Conservation (phyloP, 2,888 invertebrate species). For the Diogma glabrata region DNA sequence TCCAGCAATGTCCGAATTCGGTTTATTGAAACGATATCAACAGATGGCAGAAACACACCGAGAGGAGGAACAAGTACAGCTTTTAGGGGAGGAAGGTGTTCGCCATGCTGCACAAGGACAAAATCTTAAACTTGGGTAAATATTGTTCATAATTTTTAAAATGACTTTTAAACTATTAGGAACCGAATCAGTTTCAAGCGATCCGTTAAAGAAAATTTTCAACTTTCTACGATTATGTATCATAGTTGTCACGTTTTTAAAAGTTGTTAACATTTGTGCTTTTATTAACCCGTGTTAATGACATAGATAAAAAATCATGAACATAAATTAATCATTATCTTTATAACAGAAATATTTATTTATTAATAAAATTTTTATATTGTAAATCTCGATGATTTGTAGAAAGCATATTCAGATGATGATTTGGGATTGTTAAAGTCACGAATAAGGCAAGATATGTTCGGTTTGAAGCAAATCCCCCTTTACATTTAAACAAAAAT, state of each 20-base stretch:
- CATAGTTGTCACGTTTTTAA: too few relatives aligned
- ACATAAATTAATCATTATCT: too few relatives aligned
- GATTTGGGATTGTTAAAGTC: constrained; percentile 8
- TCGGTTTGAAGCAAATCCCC: too few relatives aligned
- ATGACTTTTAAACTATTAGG: neutral
- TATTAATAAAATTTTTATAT: too few relatives aligned
- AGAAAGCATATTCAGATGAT: constrained; percentile 5
- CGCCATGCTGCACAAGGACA: constrained; percentile 67
- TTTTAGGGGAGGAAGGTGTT: constrained; percentile 92
- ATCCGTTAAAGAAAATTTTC: too few relatives aligned
- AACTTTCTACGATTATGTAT: too few relatives aligned
- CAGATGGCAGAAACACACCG: constrained; percentile 96
- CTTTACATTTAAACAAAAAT: too few relatives aligned
- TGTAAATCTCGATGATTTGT: constrained; percentile 4
- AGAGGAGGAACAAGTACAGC: constrained; percentile 91
- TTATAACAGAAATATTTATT: too few relatives aligned
- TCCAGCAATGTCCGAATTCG: constrained; percentile 48
- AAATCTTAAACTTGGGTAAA: constrained; percentile 96
- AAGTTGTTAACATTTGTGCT: too few relatives aligned
- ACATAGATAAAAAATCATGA: too few relatives aligned
- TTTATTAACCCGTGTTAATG: too few relatives aligned
- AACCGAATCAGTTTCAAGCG: neutral
- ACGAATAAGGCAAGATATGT: constrained; percentile 11
- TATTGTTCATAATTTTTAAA: constrained; percentile 26
- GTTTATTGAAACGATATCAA: constrained; percentile 37